Conservation (phyloP, 2,888 invertebrate species). For the Spisula subtruncata region DNA sequence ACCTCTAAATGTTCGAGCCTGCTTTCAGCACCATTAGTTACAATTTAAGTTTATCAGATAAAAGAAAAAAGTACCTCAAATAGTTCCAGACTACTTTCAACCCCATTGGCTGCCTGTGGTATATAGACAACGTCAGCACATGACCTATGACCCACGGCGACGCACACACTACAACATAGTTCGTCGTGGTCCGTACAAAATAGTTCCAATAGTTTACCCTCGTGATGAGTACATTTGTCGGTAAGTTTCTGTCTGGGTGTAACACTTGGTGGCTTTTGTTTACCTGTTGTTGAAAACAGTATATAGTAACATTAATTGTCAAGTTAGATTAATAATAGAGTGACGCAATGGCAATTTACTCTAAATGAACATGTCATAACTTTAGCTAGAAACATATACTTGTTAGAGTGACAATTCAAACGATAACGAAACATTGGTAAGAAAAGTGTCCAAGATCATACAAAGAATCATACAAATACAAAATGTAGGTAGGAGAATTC, state of each 20-base stretch:
- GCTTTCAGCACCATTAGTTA: too few species aligned
- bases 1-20: too few species aligned
- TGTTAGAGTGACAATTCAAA: too few species aligned
- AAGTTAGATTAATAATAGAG: background rate
- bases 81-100: constrained; percentile 67
- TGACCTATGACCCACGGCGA: constrained; percentile 65
- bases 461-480: too few species aligned
- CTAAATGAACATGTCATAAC: too few species aligned
- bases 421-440: too few species aligned
- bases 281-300: constrained; percentile 47
- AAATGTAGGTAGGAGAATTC: too few species aligned
- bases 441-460: too few species aligned
- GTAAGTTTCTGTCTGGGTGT: constrained; percentile 56
- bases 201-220: constrained; percentile 65
- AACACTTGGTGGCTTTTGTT: constrained; percentile 45
- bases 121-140: constrained; percentile 66
- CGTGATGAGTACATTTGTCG: constrained; percentile 65
- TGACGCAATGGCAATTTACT: too few species aligned
- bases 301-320: background rate
- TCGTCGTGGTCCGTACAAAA: constrained; percentile 69
- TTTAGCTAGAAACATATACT: too few species aligned
- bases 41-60: too few species aligned
- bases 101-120: constrained; percentile 64
- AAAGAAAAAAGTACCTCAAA: constrained; percentile 47
- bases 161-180: constrained; percentile 70